A percentile compares a stretch with the other conserved stretches of the same genome.
These are phyloP conservation scores for Geodia barretti DNA, from an alignment of 37 sponge, comb jelly and placozoan species.

Conservation along the genomic window DNA sequence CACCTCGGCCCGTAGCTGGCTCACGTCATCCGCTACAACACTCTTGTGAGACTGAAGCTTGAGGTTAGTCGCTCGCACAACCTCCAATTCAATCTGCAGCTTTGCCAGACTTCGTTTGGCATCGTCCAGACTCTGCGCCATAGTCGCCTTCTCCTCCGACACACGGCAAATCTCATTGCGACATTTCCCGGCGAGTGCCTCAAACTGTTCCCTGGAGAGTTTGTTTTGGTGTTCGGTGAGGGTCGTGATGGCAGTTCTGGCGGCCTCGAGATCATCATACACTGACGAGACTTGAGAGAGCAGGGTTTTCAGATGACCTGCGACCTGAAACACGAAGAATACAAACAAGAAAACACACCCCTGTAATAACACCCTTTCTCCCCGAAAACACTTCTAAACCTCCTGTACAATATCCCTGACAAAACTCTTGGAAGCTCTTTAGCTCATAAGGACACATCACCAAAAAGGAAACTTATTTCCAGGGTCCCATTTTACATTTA, in stretches of 20 bases:
- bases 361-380: no score
- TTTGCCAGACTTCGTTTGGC: slow-evolving; percentile 13
- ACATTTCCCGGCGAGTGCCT: slow-evolving; percentile 15
- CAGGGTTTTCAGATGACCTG: background rate
- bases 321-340: background rate
- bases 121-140: background rate
- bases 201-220: slow-evolving; percentile 7
- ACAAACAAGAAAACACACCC: no score
- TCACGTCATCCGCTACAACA: background rate
- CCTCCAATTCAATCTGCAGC: background rate
- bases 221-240: slow-evolving; percentile 10
- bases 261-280: background rate
- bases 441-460: no score
- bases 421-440: no score
- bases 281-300: background rate
- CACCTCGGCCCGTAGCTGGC: slow-evolving; percentile 14
- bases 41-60: slow-evolving; percentile 22
- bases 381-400: no score
- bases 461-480: no score
- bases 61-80: background rate
- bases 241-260: background rate
- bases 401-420: no score
- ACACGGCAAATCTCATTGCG: background rate
- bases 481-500: no score
- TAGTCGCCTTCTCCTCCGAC: background rate